phyloP scores from a whole-genome alignment of 2,888 invertebrate species.

The Aporophyla nigra region DNA sequence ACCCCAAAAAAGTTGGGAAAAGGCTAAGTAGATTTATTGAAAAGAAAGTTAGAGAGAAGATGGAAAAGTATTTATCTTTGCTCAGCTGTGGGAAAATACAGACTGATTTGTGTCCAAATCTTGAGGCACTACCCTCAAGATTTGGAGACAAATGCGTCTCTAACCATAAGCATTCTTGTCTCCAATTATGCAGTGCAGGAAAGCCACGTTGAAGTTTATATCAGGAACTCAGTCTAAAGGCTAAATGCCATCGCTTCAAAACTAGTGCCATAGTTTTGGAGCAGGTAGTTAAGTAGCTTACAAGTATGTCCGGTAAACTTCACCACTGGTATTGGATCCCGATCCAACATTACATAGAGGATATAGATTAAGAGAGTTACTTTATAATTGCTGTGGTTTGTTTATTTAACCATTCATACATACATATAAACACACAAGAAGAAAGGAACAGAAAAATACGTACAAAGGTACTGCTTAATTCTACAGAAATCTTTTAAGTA shows the following conservation, averaged over 20 bases:
- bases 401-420: too few species aligned
- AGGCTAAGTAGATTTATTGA: not conserved
- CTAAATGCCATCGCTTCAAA: not conserved
- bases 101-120: too few species aligned
- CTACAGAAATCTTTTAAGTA: too few species aligned
- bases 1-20: not conserved
- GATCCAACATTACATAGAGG: not conserved
- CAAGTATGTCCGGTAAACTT: not conserved
- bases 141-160: not conserved
- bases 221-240: not conserved
- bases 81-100: not conserved
- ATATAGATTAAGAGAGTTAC: not conserved
- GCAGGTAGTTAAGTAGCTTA: too few species aligned
- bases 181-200: not conserved
- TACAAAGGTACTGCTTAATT: too few species aligned
- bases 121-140: not conserved
- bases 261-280: not conserved
- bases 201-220: not conserved
- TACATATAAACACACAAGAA: too few species aligned
- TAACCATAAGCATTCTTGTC: too few species aligned
- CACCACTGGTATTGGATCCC: not conserved
- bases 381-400: not conserved
- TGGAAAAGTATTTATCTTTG: too few species aligned
- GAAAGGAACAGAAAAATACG: too few species aligned
- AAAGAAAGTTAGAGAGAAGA: not conserved